A percentile compares a stretch with the other conserved stretches of the same genome.
These are phyloP conservation scores for Rhodinocichla rosea DNA, from an alignment of 2,113 vertebrate genomes.

Conservation along the genomic window DNA sequence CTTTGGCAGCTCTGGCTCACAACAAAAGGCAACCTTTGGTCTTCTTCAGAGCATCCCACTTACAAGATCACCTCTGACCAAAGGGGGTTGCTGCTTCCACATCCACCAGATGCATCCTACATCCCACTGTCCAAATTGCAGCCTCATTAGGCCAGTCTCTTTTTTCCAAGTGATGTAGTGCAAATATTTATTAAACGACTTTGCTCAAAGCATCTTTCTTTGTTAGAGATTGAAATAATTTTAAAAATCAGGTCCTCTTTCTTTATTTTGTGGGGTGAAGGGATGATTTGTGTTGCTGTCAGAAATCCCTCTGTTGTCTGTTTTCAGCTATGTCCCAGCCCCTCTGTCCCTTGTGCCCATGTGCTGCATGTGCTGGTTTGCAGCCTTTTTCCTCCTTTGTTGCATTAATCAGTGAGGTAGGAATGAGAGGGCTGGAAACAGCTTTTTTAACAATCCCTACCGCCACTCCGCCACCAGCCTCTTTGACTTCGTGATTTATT, in stretches of 20 bases:
- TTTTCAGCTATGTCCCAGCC: neutral
- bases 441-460: slow-evolving; percentile 4
- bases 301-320: rapidly evolving
- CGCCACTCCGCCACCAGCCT: neutral
- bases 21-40: neutral
- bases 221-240: neutral
- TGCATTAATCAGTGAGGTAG: neutral
- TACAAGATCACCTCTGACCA: neutral
- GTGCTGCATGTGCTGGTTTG: neutral
- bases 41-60: neutral
- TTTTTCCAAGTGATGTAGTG: neutral
- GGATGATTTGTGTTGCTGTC: neutral
- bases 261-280: neutral
- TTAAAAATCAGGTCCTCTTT: neutral
- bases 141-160: neutral
- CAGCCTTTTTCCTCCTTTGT: neutral
- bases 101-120: neutral
- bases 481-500: slow-evolving; percentile 51
- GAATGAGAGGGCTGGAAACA: slow-evolving; percentile 10
- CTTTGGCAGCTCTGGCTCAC: neutral
- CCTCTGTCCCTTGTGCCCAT: neutral
- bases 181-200: neutral
- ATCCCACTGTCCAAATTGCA: neutral
- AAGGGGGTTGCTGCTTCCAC: neutral
- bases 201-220: neutral